These are phyloP conservation scores for Cetoscarus ocellatus DNA, from an alignment of 2,797 vertebrate species.

Conservation along the genomic window DNA sequence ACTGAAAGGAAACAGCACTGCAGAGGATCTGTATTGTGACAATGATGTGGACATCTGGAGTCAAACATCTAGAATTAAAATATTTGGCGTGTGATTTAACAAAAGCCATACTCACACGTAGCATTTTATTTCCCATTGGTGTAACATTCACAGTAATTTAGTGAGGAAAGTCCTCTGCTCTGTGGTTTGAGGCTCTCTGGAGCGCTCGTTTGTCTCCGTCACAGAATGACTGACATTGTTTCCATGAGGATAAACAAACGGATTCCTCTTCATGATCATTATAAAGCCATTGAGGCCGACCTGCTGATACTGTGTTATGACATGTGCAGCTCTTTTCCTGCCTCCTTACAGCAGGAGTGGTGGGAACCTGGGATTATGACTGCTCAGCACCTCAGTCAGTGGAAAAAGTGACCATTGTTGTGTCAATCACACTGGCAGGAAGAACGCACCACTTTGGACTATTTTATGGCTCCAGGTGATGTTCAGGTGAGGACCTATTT, in stretches of 20 bases:
- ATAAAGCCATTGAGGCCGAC: slow-evolving; percentile 70
- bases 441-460: not conserved
- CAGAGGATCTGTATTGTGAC: slow-evolving; percentile 25
- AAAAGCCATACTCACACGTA: not conserved
- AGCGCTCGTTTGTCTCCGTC: slow-evolving; percentile 56
- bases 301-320: slow-evolving; percentile 63
- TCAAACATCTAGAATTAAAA: slow-evolving; percentile 59
- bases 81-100: slow-evolving; percentile 25
- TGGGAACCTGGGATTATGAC: slow-evolving; percentile 64
- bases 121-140: slow-evolving; percentile 9
- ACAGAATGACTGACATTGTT: slow-evolving; percentile 62
- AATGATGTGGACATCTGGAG: slow-evolving; percentile 48
- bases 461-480: slow-evolving; percentile 18
- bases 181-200: not conserved
- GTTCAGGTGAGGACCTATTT: slow-evolving; percentile 7
- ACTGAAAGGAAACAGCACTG: slow-evolving; percentile 18
- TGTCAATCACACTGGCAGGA: slow-evolving; percentile 57
- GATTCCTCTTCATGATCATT: slow-evolving; percentile 68
- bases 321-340: slow-evolving; percentile 73
- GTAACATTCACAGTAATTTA: slow-evolving; percentile 39
- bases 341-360: slow-evolving; percentile 34
- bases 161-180: not conserved
- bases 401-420: slow-evolving; percentile 65
- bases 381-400: slow-evolving; percentile 59
- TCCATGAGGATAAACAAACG: slow-evolving; percentile 69